These are phyloP conservation scores for Gopherus flavomarginatus DNA, from an alignment of 2,113 vertebrate genomes.

Conservation along the genomic window DNA sequence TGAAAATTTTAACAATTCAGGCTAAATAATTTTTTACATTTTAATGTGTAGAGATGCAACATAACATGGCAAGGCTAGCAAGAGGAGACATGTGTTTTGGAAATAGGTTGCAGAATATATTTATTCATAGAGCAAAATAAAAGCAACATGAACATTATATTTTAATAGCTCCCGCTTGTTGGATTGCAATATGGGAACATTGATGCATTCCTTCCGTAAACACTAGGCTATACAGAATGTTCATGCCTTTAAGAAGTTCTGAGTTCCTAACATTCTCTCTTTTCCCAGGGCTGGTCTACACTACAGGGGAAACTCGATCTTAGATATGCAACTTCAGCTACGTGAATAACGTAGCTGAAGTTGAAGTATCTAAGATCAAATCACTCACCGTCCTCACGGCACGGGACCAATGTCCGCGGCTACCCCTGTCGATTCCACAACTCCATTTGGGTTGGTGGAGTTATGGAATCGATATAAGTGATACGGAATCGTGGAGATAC, in stretches of 20 bases:
- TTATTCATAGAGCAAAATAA: slow-evolving; percentile 73
- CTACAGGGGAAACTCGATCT: too few relatives aligned
- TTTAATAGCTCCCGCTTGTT: slow-evolving; percentile 70
- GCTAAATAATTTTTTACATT: slow-evolving; percentile 91
- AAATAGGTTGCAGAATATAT: slow-evolving; percentile 78
- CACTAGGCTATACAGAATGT: slow-evolving; percentile 29
- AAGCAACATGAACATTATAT: slow-evolving; percentile 73
- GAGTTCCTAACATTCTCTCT: slow-evolving; percentile 37
- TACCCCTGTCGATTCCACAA: too few relatives aligned
- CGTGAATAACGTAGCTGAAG: too few relatives aligned
- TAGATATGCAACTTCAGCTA: too few relatives aligned
- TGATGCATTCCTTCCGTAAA: slow-evolving; percentile 73
- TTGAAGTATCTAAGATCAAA: too few relatives aligned
- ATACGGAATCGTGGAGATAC: too few relatives aligned
- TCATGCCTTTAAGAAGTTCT: slow-evolving; percentile 54
- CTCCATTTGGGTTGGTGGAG: too few relatives aligned
- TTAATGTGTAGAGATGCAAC: slow-evolving; percentile 84
- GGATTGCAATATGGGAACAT: slow-evolving; percentile 47
- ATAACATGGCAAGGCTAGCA: slow-evolving; percentile 77
- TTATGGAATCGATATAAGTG: too few relatives aligned
- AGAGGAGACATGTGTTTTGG: slow-evolving; percentile 79
- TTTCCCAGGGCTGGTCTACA: neutral
- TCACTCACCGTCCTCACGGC: too few relatives aligned
- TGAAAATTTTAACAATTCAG: slow-evolving; percentile 93
- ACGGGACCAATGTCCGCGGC: too few relatives aligned